Evolutionary conservation across 2,888 invertebrate genomes (phyloP), one percentile per base, ranked within the genome.

Genomic region (Melitaea athalia): DNA sequence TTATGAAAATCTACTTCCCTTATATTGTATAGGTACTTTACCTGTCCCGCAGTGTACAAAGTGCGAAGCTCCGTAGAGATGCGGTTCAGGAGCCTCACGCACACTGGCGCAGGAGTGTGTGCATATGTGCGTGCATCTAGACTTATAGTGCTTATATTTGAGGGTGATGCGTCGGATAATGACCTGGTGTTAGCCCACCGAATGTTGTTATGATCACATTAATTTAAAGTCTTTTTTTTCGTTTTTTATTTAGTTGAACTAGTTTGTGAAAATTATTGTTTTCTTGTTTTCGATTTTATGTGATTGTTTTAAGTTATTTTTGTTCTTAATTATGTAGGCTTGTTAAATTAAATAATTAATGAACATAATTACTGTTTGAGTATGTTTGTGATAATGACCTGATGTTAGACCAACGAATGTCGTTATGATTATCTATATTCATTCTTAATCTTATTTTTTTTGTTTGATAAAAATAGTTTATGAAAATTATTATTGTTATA

Each of bases 21-120:
- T 7, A 17, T 24, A 10, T 55, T n/a, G n/a, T n/a, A n/a, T n/a
- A n/a, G n/a, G 14, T 31, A 50, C 63, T 69, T 73, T 52, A 64
- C 53, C 33, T 0, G 67, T 77, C 82, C 73, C 65, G 75, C 77
- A 77, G 59, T 57, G 74, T 60, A 66, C 75, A 71, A 74, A 78
- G 79, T 79, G 52, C 52, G 52, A 52, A 52, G 52, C 75, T 76
- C 81, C 80, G 84, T 82, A 86, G 87, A 85, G 88, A 84, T 81
- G 87, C 79, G 82, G 84, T 83, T 83, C 79, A 76, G 76, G 68
- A 70, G 75, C 77, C 75, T 66, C 67, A 74, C 74, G 69, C 74
- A 68, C 74, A 55, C 33, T 15, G 7, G n/a, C 15, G n/a, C n/a
- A n/a, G 33, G 3, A n/a, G 1, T 24, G 24, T 55, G 33, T 3